A percentile compares a stretch with the other conserved stretches of the same genome.
Conservation (phyloP, 2,113 vertebrate species). For the Calidris pugnax region DNA sequence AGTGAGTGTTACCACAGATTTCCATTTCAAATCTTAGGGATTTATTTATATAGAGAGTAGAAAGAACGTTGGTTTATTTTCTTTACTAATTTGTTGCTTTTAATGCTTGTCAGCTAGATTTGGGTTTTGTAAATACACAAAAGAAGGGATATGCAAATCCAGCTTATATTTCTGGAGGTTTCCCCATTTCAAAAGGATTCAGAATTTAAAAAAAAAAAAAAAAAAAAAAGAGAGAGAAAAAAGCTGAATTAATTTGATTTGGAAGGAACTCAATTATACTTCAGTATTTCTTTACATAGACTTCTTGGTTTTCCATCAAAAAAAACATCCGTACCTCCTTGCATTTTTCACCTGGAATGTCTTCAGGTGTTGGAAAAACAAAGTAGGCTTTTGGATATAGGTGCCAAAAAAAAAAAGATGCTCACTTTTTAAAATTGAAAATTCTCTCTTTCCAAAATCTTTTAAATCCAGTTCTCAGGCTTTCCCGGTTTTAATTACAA, state of each 20-base stretch:
- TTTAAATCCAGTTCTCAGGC: background rate
- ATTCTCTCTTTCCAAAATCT: background rate
- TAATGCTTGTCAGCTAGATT: background rate
- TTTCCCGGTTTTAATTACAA: background rate
- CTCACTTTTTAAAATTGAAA: background rate
- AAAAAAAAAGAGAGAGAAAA: background rate
- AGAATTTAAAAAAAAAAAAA: background rate
- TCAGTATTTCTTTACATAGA: background rate
- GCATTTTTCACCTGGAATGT: background rate
- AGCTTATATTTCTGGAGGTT: background rate
- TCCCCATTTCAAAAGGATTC: background rate
- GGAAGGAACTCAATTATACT: background rate
- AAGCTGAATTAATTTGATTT: background rate
- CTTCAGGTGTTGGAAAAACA: background rate
- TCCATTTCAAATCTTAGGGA: background rate
- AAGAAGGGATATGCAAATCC: background rate
- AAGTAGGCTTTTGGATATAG: fast-evolving
- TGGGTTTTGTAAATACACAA: background rate
- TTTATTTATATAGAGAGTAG: background rate
- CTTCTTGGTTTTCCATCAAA: background rate
- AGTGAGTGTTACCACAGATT: background rate
- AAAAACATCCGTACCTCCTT: background rate
- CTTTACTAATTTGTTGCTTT: background rate
- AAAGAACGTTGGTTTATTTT: background rate
- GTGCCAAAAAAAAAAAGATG: background rate